Evolutionary conservation across 2,797 vertebrate genomes (phyloP), one percentile per base, ranked within the genome.

Genomic region (Neomorphus geoffroyi): DNA sequence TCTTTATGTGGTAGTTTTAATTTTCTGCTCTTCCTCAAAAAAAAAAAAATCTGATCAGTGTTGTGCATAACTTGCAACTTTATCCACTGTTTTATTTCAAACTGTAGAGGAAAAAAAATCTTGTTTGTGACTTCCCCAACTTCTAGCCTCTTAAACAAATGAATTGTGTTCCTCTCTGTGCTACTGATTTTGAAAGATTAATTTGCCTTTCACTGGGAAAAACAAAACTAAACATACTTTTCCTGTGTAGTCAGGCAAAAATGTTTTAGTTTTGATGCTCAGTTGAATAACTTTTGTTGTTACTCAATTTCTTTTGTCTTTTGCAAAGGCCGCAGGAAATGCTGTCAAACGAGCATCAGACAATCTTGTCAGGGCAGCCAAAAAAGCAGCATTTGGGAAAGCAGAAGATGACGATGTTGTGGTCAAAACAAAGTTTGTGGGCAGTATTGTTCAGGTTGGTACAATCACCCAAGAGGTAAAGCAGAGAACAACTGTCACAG

Each of bases 311-410:
- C 37, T 54, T 45, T 18, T 70, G 2, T 88, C 57, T 71, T 88
- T 73, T 90, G 67, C 92, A 37, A 96, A 99, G 99, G 98, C 98
- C 62, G 99, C 99, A 50, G 99, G 99, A 46, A 99, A 99, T 21
- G 99, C 99, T 32, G 99, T 99, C 91, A 99, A 99, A 94, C 98
- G 99, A 88, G 99, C 99, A 1, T 99, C 99, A n/a, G 99, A 99
- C 98, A 99, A 99, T 96, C 98, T 99, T 37, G 99, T 99, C 39
- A 98, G 98, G 94, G 99, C 99, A 0, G 99, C 99, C 30, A 99
- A 99, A 96, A 99, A 99, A 97, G 99, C 99, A 16, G 99, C 98
- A 0, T 99, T 99, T 94, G 99, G 99, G 91, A 99, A 99, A 97
- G 98, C 98, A 0, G 99, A 99, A 13, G 99, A 99, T 7, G 98